These are phyloP conservation scores for Pimpla rufipes DNA, from an alignment of 2,888 invertebrate genomes.

Conservation along the genomic window DNA sequence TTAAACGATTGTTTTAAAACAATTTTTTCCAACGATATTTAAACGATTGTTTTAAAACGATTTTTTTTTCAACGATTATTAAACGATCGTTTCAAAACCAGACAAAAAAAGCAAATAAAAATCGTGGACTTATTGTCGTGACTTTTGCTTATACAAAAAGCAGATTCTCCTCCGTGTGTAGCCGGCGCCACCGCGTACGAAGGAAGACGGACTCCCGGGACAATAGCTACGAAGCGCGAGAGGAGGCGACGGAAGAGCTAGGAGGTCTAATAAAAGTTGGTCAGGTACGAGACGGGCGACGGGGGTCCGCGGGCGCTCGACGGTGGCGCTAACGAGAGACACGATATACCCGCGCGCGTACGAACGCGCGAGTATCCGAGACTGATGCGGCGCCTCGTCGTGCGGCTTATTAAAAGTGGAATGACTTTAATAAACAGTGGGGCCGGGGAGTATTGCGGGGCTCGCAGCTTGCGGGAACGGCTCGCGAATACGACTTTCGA, in stretches of 20 bases:
- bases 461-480: conserved; percentile 20
- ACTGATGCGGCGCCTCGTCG: conserved; percentile 59
- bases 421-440: conserved; percentile 80
- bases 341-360: conserved; percentile 52
- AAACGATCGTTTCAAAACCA: too few relatives aligned
- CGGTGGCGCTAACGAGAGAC: conserved; percentile 65
- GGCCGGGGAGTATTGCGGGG: conserved; percentile 34
- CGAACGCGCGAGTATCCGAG: conserved; percentile 52
- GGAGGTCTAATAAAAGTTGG: conserved; percentile 29
- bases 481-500: conserved; percentile 20
- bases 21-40: too few relatives aligned
- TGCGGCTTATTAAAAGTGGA: conserved; percentile 82
- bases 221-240: neutral
- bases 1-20: too few relatives aligned
- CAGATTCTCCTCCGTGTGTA: too few relatives aligned
- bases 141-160: too few relatives aligned
- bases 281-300: neutral
- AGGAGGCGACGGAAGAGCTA: neutral
- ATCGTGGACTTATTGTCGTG: too few relatives aligned
- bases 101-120: too few relatives aligned
- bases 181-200: neutral
- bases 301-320: conserved; percentile 4
- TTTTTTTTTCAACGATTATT: too few relatives aligned
- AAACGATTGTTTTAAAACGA: too few relatives aligned
- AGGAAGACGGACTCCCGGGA: neutral